A percentile compares a stretch with the other conserved stretches of the same genome.
These are phyloP conservation scores for Scaptomyza reducta DNA, from an alignment of 2,888 invertebrate species.

Conservation along the genomic window DNA sequence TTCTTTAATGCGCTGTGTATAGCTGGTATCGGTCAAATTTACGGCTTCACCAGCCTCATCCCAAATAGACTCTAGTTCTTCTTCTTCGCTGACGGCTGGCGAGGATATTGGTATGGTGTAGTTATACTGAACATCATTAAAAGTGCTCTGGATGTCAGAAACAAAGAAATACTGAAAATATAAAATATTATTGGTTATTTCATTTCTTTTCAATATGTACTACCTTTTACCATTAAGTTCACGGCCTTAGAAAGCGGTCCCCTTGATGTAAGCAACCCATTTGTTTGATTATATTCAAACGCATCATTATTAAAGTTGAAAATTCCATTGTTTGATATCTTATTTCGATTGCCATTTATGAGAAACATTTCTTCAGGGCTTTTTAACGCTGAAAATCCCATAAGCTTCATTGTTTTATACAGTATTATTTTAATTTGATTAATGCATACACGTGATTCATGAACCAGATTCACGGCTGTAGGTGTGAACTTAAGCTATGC, in stretches of 20 bases:
- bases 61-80: constrained; percentile 81
- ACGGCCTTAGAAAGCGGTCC: constrained; percentile 75
- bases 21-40: constrained; percentile 69
- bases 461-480: too few relatives aligned
- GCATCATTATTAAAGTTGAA: constrained; percentile 91
- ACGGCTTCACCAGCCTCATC: constrained; percentile 76
- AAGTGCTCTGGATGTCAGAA: background rate
- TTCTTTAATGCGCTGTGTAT: constrained; percentile 76
- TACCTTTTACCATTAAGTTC: constrained; percentile 69
- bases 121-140: constrained; percentile 86
- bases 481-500: background rate
- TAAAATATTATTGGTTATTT: background rate
- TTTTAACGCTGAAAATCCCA: constrained; percentile 87
- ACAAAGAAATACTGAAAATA: constrained; percentile 32
- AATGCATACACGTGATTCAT: background rate
- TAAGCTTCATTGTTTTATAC: background rate
- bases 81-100: constrained; percentile 80
- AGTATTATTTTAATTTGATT: background rate
- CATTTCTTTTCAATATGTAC: background rate
- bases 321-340: constrained; percentile 87
- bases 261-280: constrained; percentile 63
- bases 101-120: constrained; percentile 89
- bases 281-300: constrained; percentile 90
- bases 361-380: constrained; percentile 90
- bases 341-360: constrained; percentile 91